Percentiles rank a stretch among this genome's conserved stretches.
phyloP scores from a whole-genome alignment of 2,113 vertebrate species.

The Sitta europaea region DNA sequence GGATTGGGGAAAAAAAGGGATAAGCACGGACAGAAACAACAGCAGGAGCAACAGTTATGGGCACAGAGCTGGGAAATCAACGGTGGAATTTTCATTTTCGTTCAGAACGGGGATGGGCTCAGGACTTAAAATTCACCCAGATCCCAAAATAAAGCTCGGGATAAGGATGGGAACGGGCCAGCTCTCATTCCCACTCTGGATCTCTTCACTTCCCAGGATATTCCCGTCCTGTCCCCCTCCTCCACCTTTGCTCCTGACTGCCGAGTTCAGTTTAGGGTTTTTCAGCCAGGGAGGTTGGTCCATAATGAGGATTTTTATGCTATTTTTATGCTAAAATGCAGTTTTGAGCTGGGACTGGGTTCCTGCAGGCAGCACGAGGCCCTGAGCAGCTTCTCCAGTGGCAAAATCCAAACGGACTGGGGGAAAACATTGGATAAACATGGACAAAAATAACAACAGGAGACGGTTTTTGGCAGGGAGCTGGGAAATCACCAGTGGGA shows the following conservation, averaged over 20 bases:
- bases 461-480: not conserved
- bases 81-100: not conserved
- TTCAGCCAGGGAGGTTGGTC: not conserved
- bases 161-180: fast-evolving
- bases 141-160: not conserved
- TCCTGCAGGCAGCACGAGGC: not conserved
- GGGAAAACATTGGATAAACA: not conserved
- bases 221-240: not conserved
- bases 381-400: not conserved
- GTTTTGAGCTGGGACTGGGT: not conserved
- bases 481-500: not conserved
- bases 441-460: not conserved
- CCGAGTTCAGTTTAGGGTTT: not conserved
- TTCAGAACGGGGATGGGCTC: not conserved
- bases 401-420: not conserved
- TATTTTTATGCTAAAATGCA: no score
- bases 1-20: not conserved
- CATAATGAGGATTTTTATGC: not conserved
- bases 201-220: not conserved
- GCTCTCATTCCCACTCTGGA: not conserved
- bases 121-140: not conserved
- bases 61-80: not conserved
- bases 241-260: not conserved
- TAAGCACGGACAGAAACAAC: not conserved
- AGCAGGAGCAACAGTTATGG: not conserved